phyloP scores from a whole-genome alignment of 2,888 invertebrate genomes.

The Drosophila crucigera region DNA sequence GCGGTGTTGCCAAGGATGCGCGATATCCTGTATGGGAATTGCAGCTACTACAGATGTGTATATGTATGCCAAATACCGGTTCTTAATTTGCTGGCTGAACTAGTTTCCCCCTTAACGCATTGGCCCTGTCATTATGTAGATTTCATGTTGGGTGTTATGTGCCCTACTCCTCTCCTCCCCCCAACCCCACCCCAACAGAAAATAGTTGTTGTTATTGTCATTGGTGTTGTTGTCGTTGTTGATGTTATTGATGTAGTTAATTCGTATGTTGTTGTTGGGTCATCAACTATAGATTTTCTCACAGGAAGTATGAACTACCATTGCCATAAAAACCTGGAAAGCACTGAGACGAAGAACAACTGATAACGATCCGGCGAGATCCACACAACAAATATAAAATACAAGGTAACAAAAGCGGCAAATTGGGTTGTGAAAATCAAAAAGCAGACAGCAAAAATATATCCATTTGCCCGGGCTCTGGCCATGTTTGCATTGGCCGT shows the following conservation, averaged over 20 bases:
- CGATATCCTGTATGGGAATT: slow-evolving; percentile 75
- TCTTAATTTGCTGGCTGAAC: slow-evolving; percentile 76
- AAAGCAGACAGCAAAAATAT: slow-evolving; percentile 44
- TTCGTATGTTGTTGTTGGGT: slow-evolving; percentile 42
- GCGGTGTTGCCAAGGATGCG: slow-evolving; percentile 36
- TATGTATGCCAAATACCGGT: slow-evolving; percentile 64
- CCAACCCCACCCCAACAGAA: slow-evolving; percentile 2
- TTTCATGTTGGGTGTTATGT: slow-evolving; percentile 46
- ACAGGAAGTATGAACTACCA: slow-evolving; percentile 64
- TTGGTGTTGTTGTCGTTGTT: slow-evolving; percentile 25
- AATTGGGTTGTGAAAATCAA: slow-evolving; percentile 74
- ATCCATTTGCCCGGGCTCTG: slow-evolving; percentile 62
- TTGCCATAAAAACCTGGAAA: slow-evolving; percentile 69
- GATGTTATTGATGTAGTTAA: slow-evolving; percentile 32
- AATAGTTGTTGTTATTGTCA: slow-evolving; percentile 24
- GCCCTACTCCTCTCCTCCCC: slow-evolving; percentile 10
- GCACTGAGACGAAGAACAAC: slow-evolving; percentile 55
- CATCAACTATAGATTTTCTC: slow-evolving; percentile 71
- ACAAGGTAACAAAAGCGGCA: slow-evolving; percentile 65
- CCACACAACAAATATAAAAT: slow-evolving; percentile 50
- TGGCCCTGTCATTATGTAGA: slow-evolving; percentile 70
- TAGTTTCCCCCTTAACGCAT: slow-evolving; percentile 53
- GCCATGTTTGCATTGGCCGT: slow-evolving; percentile 41
- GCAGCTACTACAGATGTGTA: slow-evolving; percentile 36
- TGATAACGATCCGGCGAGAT: slow-evolving; percentile 70